These are phyloP conservation scores for Poecilia picta DNA, from an alignment of 2,797 vertebrate genomes.

Conservation along the genomic window DNA sequence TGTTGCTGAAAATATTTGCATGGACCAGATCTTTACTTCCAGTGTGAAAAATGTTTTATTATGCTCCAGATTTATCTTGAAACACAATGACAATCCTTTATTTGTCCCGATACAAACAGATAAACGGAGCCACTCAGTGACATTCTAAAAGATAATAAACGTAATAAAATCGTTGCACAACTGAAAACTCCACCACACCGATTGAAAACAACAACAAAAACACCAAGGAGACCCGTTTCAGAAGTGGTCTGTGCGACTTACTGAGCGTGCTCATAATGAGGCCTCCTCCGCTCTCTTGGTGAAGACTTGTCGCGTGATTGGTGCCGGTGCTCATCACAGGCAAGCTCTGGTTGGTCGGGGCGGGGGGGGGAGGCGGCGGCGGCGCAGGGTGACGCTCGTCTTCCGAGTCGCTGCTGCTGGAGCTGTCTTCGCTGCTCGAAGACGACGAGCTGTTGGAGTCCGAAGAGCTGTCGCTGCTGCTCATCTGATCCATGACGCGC, in stretches of 20 bases:
- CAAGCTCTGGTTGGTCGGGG: constrained; percentile 70
- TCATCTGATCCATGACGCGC: constrained; percentile 93
- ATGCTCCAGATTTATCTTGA: too few relatives aligned
- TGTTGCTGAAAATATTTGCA: too few relatives aligned
- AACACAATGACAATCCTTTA: too few relatives aligned
- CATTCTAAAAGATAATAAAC: too few relatives aligned
- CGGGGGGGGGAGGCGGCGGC: neutral
- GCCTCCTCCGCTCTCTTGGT: constrained; percentile 80
- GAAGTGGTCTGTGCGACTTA: constrained; percentile 76
- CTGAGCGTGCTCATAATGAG: constrained; percentile 92
- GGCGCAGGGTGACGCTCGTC: constrained; percentile 70
- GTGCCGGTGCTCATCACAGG: constrained; percentile 70
- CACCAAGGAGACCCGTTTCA: neutral
- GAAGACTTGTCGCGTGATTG: constrained; percentile 36
- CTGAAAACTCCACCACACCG: too few relatives aligned
- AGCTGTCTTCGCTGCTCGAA: constrained; percentile 90
- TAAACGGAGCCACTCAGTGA: too few relatives aligned
- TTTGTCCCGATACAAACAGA: neutral
- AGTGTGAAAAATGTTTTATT: too few relatives aligned
- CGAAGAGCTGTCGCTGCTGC: constrained; percentile 92
- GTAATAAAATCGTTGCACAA: too few relatives aligned
- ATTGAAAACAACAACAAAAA: neutral
- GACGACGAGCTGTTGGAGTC: constrained; percentile 93
- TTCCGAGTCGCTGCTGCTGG: constrained; percentile 93
- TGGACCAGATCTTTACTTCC: neutral